Conservation (phyloP, 2,797 vertebrate species). For the Tarsius wallacei region DNA sequence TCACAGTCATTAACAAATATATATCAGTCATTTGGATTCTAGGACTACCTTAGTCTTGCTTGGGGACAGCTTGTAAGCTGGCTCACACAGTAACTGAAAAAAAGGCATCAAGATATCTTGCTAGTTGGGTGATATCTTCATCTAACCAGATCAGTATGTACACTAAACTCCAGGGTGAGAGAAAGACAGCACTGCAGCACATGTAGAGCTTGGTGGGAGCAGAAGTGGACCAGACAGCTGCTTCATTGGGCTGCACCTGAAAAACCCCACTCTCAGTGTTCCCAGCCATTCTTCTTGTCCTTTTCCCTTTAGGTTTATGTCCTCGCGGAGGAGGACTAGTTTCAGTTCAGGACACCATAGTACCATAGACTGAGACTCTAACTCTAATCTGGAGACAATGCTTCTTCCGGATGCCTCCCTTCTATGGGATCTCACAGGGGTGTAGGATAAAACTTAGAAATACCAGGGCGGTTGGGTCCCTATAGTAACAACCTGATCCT, state of each 20-base stretch:
- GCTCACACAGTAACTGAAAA: not conserved
- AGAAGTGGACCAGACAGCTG: not conserved
- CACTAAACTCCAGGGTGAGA: not conserved
- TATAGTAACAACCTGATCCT: not conserved
- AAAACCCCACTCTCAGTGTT: conserved; percentile 16
- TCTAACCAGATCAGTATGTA: not conserved
- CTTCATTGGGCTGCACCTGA: not conserved
- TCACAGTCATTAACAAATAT: not conserved
- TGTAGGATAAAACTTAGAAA: not conserved
- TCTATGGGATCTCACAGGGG: not conserved
- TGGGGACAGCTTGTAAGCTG: not conserved
- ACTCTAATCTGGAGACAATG: not conserved
- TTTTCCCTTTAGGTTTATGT: not conserved
- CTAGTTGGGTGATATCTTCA: not conserved
- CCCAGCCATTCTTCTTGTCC: not conserved
- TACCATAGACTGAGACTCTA: not conserved
- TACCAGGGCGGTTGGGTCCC: not conserved
- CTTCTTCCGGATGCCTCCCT: not conserved
- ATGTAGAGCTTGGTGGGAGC: not conserved
- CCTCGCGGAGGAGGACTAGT: not conserved
- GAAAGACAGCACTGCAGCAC: not conserved
- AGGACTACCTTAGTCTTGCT: not conserved
- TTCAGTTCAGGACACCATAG: not conserved
- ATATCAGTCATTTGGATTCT: not conserved
- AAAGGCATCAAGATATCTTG: not conserved